phyloP scores from a whole-genome alignment of 1,140 invertebrate genomes.

The Ericerus pela region DNA sequence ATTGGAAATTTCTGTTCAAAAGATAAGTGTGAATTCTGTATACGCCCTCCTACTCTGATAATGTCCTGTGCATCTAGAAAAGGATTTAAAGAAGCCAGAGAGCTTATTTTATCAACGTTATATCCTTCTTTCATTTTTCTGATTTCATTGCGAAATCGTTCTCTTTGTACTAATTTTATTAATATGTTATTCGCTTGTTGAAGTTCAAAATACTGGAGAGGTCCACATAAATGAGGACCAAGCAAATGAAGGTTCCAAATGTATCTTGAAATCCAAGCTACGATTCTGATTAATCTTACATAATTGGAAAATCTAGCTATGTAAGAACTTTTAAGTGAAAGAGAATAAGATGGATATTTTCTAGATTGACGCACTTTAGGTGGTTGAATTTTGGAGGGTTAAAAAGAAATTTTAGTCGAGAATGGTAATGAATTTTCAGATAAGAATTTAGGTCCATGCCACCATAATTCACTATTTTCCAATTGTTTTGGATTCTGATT shows the following conservation, averaged over 20 bases:
- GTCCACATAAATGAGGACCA: too few species aligned
- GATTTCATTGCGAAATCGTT: not conserved
- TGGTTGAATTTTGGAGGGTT: too few species aligned
- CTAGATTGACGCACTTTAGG: too few species aligned
- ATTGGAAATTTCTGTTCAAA: conserved; percentile 1
- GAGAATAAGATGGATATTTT: too few species aligned
- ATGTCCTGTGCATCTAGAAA: conserved; percentile 6
- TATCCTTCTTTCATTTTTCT: not conserved
- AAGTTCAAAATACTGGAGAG: too few species aligned
- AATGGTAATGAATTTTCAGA: too few species aligned
- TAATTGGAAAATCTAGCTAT: too few species aligned
- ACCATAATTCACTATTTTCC: conserved; percentile 15
- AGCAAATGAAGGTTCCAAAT: too few species aligned
- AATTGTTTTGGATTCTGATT: conserved; percentile 17
- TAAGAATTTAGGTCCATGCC: conserved; percentile 13
- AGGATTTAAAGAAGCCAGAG: not conserved
- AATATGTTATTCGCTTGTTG: not conserved
- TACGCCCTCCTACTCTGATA: conserved; percentile 12
- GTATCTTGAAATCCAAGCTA: too few species aligned
- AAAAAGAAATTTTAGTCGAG: too few species aligned
- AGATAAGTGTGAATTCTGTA: not conserved
- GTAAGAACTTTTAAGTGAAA: too few species aligned
- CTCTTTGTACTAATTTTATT: not conserved
- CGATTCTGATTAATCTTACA: too few species aligned
- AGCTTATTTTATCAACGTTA: not conserved